phyloP scores from a whole-genome alignment of 2,888 invertebrate genomes.

The Cantharis rustica region DNA sequence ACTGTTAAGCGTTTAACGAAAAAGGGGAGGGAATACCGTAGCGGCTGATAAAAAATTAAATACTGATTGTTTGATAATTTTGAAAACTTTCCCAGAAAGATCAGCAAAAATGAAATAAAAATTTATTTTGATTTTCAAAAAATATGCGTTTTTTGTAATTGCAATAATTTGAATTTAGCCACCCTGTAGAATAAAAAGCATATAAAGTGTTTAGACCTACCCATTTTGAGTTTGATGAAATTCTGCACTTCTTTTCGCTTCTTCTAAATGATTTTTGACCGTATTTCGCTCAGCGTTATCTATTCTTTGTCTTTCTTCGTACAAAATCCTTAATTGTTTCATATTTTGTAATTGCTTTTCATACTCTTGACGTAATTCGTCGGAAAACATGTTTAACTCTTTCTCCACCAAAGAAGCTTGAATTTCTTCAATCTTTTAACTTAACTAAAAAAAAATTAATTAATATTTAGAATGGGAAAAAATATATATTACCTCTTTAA shows the following conservation, averaged over 20 bases:
- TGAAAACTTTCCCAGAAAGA: too few species aligned
- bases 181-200: too few species aligned
- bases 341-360: slow-evolving; percentile 80
- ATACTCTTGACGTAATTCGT: slow-evolving; percentile 73
- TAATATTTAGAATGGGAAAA: neutral
- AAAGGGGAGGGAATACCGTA: too few species aligned
- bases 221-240: slow-evolving; percentile 56
- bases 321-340: slow-evolving; percentile 69
- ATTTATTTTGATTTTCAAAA: too few species aligned
- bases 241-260: slow-evolving; percentile 57
- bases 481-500: slow-evolving; percentile 64
- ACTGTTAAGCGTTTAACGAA: too few species aligned
- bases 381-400: slow-evolving; percentile 69
- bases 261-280: slow-evolving; percentile 66
- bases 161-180: neutral
- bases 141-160: neutral
- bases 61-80: too few species aligned
- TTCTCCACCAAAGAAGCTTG: slow-evolving; percentile 73
- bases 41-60: too few species aligned
- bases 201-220: slow-evolving; percentile 36
- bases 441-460: slow-evolving; percentile 59
- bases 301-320: slow-evolving; percentile 76
- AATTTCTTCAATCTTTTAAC: slow-evolving; percentile 73
- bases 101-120: too few species aligned
- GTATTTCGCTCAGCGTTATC: slow-evolving; percentile 69